These are phyloP conservation scores for Theodoxus fluviatilis DNA, from an alignment of 2,888 invertebrate species.

Conservation along the genomic window DNA sequence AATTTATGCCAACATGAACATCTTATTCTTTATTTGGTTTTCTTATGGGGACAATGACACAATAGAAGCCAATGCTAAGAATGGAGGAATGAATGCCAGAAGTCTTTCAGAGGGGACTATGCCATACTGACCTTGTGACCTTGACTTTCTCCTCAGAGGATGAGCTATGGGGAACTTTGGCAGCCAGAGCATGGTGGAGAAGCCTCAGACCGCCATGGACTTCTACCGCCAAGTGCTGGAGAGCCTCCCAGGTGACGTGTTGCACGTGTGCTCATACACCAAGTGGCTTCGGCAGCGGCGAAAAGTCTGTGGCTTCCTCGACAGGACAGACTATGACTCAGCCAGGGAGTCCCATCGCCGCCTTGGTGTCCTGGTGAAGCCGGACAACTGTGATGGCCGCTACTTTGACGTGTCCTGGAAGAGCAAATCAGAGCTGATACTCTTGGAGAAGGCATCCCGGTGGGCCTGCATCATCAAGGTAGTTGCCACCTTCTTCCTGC, in stretches of 20 bases:
- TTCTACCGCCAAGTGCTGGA: constrained; percentile 31
- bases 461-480: constrained; percentile 34
- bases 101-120: too few species aligned
- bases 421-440: constrained; percentile 35
- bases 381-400: constrained; percentile 44
- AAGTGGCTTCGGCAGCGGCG: constrained; percentile 40
- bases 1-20: too few species aligned
- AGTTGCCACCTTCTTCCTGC: constrained; percentile 21
- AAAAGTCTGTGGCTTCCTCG: constrained; percentile 40
- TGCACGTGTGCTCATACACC: constrained; percentile 40
- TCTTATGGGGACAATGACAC: too few species aligned
- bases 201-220: constrained; percentile 17
- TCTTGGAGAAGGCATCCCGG: constrained; percentile 39
- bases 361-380: constrained; percentile 42
- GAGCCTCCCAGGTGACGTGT: constrained; percentile 30
- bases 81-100: too few species aligned
- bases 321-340: constrained; percentile 41
- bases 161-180: constrained; percentile 16
- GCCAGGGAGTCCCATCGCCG: constrained; percentile 36
- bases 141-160: background rate
- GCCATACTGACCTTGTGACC: too few species aligned
- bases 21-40: too few species aligned
- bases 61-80: too few species aligned
- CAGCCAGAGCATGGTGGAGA: background rate
- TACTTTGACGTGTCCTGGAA: constrained; percentile 37